Evolutionary conservation across 1,140 invertebrate species (phyloP).

Genomic region (Leptestheria dahalacensis): DNA sequence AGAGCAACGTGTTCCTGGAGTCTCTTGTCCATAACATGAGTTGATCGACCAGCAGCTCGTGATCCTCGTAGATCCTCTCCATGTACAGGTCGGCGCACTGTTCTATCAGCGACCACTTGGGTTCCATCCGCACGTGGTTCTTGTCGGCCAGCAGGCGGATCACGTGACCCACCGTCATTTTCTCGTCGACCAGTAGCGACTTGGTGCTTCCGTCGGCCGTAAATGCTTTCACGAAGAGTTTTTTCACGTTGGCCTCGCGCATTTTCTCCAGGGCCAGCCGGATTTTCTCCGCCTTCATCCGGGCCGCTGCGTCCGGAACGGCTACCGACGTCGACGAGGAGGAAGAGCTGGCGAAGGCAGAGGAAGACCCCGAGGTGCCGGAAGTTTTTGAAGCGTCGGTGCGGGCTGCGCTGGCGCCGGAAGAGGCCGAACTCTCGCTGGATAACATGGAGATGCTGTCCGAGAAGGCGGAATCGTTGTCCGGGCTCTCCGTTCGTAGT

Average conservation of each 20-base stretch:
- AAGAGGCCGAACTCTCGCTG: constrained; percentile 75
- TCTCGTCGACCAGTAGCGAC: constrained; percentile 88
- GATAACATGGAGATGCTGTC: constrained; percentile 85
- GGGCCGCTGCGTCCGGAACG: constrained; percentile 38
- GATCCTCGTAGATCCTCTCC: constrained; percentile 92
- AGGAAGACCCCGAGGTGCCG: constrained; percentile 7
- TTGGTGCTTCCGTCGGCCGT: constrained; percentile 86
- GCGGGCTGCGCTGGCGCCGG: constrained; percentile 42
- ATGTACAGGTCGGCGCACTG: constrained; percentile 90
- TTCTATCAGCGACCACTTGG: constrained; percentile 88
- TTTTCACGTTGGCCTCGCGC: constrained; percentile 84
- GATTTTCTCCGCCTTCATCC: constrained; percentile 87
- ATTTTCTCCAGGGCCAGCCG: constrained; percentile 90
- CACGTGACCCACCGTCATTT: constrained; percentile 88
- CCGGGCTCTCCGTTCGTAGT: constrained; percentile 71
- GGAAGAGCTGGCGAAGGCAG: no score
- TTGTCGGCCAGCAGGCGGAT: constrained; percentile 87
- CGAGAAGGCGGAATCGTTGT: constrained; percentile 94
- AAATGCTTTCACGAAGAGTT: constrained; percentile 86
- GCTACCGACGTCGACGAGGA: constrained; percentile 17
- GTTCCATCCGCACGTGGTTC: constrained; percentile 84
- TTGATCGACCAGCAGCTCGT: constrained; percentile 90
- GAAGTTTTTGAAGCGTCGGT: constrained; percentile 20
- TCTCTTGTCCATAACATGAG: constrained; percentile 89
- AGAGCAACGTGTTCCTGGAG: constrained; percentile 89